phyloP scores from a whole-genome alignment of 1,140 invertebrate species.

The Pseudomyrmex flavicornis region DNA sequence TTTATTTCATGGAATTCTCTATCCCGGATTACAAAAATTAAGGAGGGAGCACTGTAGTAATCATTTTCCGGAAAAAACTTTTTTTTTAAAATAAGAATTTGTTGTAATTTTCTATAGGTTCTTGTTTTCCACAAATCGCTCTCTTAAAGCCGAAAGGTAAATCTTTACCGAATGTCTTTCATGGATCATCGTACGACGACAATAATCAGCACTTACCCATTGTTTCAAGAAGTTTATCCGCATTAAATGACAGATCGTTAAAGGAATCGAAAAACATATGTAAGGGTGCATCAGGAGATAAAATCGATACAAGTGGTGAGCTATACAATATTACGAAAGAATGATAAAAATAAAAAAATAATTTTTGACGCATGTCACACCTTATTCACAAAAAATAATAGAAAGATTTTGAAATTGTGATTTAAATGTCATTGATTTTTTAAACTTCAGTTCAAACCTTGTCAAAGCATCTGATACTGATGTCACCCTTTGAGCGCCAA shows the following conservation, averaged over 20 bases:
- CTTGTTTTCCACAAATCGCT: slow-evolving; percentile 50
- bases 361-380: no score
- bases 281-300: slow-evolving; percentile 77
- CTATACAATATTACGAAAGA: slow-evolving; percentile 2
- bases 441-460: slow-evolving; percentile 68
- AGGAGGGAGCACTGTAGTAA: not conserved
- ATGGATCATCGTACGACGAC: slow-evolving; percentile 13
- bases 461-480: slow-evolving; percentile 74
- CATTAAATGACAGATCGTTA: slow-evolving; percentile 41
- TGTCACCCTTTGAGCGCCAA: slow-evolving; percentile 74
- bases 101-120: slow-evolving; percentile 39
- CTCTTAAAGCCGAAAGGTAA: slow-evolving; percentile 63
- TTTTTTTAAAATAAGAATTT: slow-evolving; percentile 14
- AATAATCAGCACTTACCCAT: slow-evolving; percentile 19
- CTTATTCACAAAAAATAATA: no score
- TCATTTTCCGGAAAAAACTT: not conserved
- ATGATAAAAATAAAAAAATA: not conserved
- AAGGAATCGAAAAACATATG: slow-evolving; percentile 73
- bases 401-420: not conserved
- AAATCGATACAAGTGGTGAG: slow-evolving; percentile 67
- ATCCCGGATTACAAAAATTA: no score
- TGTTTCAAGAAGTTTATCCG: slow-evolving; percentile 61
- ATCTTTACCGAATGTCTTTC: slow-evolving; percentile 12
- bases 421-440: slow-evolving; percentile 17
- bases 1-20: no score